These are phyloP conservation scores for Chiropotes sagulatus DNA, from an alignment of 2,797 vertebrate genomes.

Conservation along the genomic window DNA sequence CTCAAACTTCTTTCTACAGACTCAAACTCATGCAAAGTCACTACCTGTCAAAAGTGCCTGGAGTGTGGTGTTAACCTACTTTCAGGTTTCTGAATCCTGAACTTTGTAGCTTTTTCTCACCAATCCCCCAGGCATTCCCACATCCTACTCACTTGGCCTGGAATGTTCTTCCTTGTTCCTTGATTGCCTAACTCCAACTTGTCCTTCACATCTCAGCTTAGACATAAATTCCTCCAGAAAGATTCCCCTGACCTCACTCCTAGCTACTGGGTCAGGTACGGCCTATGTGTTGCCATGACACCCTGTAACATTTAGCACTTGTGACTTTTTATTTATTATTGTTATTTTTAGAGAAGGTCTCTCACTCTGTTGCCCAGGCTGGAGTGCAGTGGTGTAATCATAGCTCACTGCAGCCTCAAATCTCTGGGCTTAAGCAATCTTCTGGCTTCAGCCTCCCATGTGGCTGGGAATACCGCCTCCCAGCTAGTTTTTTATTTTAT, in stretches of 20 bases:
- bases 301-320: neutral
- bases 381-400: neutral
- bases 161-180: neutral
- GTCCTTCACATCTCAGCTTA: neutral
- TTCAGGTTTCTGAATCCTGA: neutral
- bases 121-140: neutral
- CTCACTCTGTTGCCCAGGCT: neutral
- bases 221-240: neutral
- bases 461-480: neutral
- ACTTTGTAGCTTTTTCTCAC: neutral
- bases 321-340: neutral
- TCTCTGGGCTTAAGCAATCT: neutral
- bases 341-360: neutral
- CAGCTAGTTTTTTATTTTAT: neutral
- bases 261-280: neutral
- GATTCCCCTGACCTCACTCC: neutral
- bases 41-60: neutral
- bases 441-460: neutral
- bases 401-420: neutral
- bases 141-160: neutral
- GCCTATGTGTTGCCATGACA: neutral
- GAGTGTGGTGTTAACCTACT: neutral
- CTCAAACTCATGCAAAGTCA: neutral
- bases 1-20: neutral
- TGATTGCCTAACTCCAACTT: neutral